These are phyloP conservation scores for Psammodynastes pulverulentus DNA, from an alignment of 2,113 vertebrate species.

Conservation along the genomic window DNA sequence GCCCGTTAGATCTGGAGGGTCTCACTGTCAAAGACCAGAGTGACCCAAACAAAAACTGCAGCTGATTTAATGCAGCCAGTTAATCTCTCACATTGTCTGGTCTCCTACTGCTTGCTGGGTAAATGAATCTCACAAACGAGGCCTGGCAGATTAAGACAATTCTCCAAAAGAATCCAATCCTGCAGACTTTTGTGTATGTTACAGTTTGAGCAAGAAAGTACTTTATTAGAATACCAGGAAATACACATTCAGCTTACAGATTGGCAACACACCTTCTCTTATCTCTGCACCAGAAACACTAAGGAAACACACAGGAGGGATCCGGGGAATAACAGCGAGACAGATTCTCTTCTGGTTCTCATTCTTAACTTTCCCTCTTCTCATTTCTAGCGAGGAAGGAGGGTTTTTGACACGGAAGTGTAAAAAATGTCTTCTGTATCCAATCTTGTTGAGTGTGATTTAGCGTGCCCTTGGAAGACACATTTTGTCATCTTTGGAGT, in stretches of 20 bases:
- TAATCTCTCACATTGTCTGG: background rate
- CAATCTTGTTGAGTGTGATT: background rate
- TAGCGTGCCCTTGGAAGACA: background rate
- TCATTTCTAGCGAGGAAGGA: background rate
- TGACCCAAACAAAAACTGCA: background rate
- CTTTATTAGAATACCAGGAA: background rate
- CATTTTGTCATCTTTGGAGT: background rate
- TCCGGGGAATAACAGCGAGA: background rate
- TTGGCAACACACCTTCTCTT: background rate
- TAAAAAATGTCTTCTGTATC: background rate
- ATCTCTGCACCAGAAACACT: background rate
- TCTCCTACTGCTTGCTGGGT: background rate
- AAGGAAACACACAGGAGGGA: background rate
- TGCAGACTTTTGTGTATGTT: background rate
- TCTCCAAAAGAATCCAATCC: background rate
- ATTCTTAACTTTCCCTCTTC: background rate
- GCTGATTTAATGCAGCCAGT: background rate
- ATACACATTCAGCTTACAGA: background rate
- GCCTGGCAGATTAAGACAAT: background rate
- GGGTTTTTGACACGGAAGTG: background rate
- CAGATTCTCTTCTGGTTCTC: background rate
- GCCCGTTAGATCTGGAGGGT: background rate
- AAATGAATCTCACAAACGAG: background rate
- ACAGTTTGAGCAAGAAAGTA: background rate
- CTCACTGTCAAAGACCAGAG: background rate